These are phyloP conservation scores for Amblyraja radiata DNA, from an alignment of 2,797 vertebrate species.

Conservation along the genomic window DNA sequence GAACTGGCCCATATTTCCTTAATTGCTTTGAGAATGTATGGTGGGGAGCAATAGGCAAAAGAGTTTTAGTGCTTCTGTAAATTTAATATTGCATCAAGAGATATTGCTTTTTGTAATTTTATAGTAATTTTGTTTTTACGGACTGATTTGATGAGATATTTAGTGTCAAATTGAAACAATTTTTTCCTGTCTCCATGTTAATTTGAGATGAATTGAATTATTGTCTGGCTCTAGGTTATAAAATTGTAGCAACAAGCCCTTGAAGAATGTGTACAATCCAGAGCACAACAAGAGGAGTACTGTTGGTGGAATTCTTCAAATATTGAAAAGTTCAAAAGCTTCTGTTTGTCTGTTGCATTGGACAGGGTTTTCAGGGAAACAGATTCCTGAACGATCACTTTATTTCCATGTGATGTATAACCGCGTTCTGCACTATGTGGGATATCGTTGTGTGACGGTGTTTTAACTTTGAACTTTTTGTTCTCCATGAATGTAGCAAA, in stretches of 20 bases:
- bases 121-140: neutral
- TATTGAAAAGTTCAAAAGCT: neutral
- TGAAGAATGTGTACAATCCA: neutral
- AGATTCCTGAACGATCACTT: neutral
- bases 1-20: neutral
- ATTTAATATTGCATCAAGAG: no score
- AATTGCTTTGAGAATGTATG: neutral
- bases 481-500: conserved; percentile 64
- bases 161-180: neutral
- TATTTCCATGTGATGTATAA: neutral
- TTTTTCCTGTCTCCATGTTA: neutral
- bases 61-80: neutral
- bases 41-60: no score
- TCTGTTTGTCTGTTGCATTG: neutral
- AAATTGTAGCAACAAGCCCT: neutral
- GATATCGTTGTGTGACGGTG: neutral
- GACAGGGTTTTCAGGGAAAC: neutral
- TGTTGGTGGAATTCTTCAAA: neutral
- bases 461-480: conserved; percentile 15
- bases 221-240: neutral
- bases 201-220: neutral
- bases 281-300: neutral
- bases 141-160: neutral
- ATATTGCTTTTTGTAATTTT: no score
- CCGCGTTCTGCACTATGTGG: no score